Evolutionary conservation across 2,888 invertebrate species (phyloP), one percentile per base, ranked within the genome.

Genomic region (Platycheirus rosarum): DNA sequence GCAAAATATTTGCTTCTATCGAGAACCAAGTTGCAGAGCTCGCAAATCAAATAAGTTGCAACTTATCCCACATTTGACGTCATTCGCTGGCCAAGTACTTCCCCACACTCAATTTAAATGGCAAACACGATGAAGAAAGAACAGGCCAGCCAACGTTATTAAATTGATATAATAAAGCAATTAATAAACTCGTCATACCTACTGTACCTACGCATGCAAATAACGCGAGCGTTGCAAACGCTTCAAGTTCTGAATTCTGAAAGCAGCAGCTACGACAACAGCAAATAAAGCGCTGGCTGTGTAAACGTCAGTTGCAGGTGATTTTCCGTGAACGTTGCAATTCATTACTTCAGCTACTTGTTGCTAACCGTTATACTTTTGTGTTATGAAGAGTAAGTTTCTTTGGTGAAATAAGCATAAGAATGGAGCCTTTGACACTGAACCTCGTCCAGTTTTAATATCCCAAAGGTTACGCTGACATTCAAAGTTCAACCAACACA

Each of bases 161-260:
- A 37, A 71, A 71, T 71, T 60, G 51, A 60, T 75, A 46, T 60
- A 66, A 71, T 78, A 51, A 66, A 76, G 48, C 57, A 51, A 60
- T 77, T 77, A 74, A 63, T 68, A 57, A 57, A 57, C 23, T 57
- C 13, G 57, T 37, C 13, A 35, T 37, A n/a, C n/a, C n/a, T n/a
- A n/a, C n/a, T n/a, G n/a, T n/a, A n/a, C n/a, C n/a, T n/a, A n/a
- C 3, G 23, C 26, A 40, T 40, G 13, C 29, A 6, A 2, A n/a
- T 0, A 6, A 16, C 53, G 6, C n/a, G 42, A 60, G 29, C 42
- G 57, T 60, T 60, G 42, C n/a, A 60, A 42, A 60, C 42, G 40
- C 55, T 13, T n/a, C 26, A 57, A 26, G n/a, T n/a, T n/a, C 23
- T 23, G 23, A 23, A 57, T 26, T 29, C 42, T 29, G 26, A 42